phyloP scores from a whole-genome alignment of 2,797 vertebrate genomes.

The Otolemur crassicaudatus region DNA sequence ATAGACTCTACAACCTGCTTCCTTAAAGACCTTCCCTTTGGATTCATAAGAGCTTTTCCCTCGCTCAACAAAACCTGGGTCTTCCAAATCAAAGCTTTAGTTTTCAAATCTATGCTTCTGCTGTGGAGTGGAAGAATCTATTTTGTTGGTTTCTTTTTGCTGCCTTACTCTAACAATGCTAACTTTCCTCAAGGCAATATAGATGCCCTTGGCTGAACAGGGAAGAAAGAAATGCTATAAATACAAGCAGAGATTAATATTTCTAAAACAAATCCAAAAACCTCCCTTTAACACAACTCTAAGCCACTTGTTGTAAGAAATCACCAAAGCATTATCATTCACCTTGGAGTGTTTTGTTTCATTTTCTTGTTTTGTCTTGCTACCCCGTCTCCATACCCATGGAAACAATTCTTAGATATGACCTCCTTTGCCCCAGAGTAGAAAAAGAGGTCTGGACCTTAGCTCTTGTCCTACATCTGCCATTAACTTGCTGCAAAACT shows the following conservation, averaged over 20 bases:
- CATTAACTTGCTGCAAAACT: not conserved
- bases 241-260: not conserved
- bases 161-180: not conserved
- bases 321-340: not conserved
- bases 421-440: not conserved
- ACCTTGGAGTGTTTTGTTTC: not conserved
- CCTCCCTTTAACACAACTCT: not conserved
- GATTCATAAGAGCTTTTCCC: conserved; percentile 14
- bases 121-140: not conserved
- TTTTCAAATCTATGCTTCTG: not conserved
- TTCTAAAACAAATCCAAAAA: conserved; percentile 17
- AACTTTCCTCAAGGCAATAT: conserved; percentile 1
- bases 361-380: not conserved
- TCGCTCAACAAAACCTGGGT: not conserved
- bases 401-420: not conserved
- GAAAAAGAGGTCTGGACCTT: not conserved
- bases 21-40: not conserved
- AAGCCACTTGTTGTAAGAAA: not conserved
- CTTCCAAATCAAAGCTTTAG: not conserved
- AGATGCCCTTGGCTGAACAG: not conserved
- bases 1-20: not conserved
- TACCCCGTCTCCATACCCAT: not conserved
- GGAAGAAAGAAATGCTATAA: not conserved
- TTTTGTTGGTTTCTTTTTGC: not conserved
- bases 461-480: not conserved